phyloP scores from a whole-genome alignment of 2,888 invertebrate species.

The Glomeris marginata region DNA sequence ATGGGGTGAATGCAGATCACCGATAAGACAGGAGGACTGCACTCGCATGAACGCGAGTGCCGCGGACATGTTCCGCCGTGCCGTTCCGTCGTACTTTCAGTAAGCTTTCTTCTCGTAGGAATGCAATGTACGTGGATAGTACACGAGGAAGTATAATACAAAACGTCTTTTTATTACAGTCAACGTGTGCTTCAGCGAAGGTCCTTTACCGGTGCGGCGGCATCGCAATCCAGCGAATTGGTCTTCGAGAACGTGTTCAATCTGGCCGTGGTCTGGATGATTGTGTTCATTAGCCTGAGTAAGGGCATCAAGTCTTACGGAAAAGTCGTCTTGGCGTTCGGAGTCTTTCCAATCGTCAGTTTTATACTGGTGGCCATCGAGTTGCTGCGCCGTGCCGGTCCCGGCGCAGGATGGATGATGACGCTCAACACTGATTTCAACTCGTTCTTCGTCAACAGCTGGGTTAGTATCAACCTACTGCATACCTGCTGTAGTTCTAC shows the following conservation, averaged over 20 bases:
- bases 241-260: slow-evolving; percentile 75
- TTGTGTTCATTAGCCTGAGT: slow-evolving; percentile 70
- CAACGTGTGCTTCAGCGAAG: slow-evolving; percentile 6
- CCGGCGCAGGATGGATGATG: slow-evolving; percentile 30
- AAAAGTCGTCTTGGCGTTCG: slow-evolving; percentile 62
- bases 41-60: neutral
- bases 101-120: slow-evolving; percentile 16
- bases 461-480: slow-evolving; percentile 37
- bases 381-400: slow-evolving; percentile 53
- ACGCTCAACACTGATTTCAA: slow-evolving; percentile 13
- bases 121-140: neutral
- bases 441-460: slow-evolving; percentile 69
- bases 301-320: slow-evolving; percentile 74
- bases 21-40: too few relatives aligned
- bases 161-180: neutral
- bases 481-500: too few relatives aligned
- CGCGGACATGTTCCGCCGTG: slow-evolving; percentile 25
- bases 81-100: slow-evolving; percentile 55
- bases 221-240: slow-evolving; percentile 16
- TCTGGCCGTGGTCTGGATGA: slow-evolving; percentile 77
- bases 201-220: neutral
- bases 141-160: neutral
- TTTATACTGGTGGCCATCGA: slow-evolving; percentile 57
- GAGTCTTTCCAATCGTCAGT: slow-evolving; percentile 59
- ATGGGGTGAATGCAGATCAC: slow-evolving; percentile 51